phyloP scores from a whole-genome alignment of 2,113 vertebrate genomes.

The Athene noctua region DNA sequence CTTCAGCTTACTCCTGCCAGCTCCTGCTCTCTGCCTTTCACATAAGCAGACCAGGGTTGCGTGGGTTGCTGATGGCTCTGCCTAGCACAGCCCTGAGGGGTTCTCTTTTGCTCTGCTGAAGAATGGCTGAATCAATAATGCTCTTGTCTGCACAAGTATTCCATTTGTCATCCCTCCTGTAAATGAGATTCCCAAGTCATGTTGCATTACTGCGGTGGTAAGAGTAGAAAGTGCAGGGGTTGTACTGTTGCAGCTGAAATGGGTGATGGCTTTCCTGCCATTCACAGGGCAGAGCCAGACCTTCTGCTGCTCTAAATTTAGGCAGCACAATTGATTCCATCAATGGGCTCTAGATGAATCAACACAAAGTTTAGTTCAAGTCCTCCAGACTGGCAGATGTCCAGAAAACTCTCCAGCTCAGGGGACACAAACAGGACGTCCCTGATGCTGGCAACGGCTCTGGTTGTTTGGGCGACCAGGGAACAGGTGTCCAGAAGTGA shows the following conservation, averaged over 20 bases:
- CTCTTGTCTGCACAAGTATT: background rate
- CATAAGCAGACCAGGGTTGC: accelerated
- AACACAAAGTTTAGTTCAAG: background rate
- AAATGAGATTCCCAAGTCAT: background rate
- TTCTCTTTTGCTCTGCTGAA: background rate
- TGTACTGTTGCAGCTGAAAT: background rate
- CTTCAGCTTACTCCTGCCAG: background rate
- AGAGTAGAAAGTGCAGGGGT: background rate
- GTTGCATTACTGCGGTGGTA: background rate
- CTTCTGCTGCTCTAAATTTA: background rate
- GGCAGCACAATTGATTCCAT: background rate
- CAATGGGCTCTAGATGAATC: no score
- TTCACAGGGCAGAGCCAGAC: background rate
- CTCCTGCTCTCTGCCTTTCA: background rate
- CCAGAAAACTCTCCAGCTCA: background rate
- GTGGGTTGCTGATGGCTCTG: background rate
- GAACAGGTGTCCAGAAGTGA: background rate
- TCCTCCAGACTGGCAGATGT: background rate
- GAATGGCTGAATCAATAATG: background rate
- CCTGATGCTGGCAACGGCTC: background rate
- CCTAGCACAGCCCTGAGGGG: background rate
- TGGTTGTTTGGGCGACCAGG: background rate
- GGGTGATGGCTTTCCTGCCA: background rate
- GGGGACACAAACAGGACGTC: background rate
- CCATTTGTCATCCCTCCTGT: background rate